Percentiles rank a stretch among this genome's conserved stretches.
phyloP scores from a whole-genome alignment of 2,797 vertebrate genomes.

The Poeciliopsis gracilis region DNA sequence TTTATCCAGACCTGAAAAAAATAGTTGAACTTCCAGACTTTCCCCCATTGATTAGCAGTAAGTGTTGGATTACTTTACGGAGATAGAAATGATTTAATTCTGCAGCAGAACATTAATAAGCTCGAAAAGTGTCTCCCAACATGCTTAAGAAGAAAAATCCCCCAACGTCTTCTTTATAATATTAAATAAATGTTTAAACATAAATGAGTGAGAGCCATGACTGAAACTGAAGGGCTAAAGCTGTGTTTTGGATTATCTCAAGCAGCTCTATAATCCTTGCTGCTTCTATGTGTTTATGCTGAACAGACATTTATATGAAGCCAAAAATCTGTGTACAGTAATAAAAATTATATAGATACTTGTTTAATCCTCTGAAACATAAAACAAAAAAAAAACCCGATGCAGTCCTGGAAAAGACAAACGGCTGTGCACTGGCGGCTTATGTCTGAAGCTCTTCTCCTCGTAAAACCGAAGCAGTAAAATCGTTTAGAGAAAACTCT shows the following conservation, averaged over 20 bases:
- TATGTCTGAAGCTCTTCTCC: constrained; percentile 10
- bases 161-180: background rate
- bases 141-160: background rate
- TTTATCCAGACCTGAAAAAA: background rate
- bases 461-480: background rate
- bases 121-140: background rate
- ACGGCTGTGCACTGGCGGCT: background rate
- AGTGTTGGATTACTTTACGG: background rate
- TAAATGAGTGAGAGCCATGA: background rate
- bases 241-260: constrained; percentile 5
- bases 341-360: background rate
- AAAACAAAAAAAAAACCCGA: no score
- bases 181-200: background rate
- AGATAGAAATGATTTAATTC: background rate
- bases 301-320: background rate
- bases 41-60: background rate
- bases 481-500: constrained; percentile 4
- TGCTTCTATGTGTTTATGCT: background rate
- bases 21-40: background rate
- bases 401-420: constrained; percentile 6
- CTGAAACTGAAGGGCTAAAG: background rate
- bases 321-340: background rate
- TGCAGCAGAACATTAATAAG: background rate
- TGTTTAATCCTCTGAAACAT: background rate
- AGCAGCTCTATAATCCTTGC: background rate